Evolutionary conservation across 2,797 vertebrate species (phyloP).

Genomic region (Hippocampus kuda): DNA sequence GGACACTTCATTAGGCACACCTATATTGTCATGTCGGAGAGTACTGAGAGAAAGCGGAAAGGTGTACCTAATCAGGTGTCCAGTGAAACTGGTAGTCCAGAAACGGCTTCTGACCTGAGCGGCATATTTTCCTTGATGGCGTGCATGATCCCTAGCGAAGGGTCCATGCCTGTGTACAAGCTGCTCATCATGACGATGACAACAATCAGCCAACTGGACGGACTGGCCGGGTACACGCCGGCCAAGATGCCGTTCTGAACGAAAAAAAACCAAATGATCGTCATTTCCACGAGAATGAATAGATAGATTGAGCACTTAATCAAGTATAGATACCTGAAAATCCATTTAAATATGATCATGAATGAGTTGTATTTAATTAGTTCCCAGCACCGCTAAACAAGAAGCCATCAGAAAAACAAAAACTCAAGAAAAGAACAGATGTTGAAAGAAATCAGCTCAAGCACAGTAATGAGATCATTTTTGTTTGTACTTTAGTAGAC

Average conservation of each 20-base stretch:
- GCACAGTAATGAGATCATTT: no score
- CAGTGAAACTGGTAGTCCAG: background rate
- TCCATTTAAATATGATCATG: no score
- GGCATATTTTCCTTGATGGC: constrained; percentile 73
- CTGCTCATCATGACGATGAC: constrained; percentile 79
- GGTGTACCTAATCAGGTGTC: background rate
- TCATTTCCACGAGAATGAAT: background rate
- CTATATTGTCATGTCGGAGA: background rate
- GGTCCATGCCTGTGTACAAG: constrained; percentile 74
- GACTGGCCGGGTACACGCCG: constrained; percentile 90
- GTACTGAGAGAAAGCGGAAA: no score
- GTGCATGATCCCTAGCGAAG: constrained; percentile 78
- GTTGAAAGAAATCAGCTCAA: no score
- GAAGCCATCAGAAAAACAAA: no score
- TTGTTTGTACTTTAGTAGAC: no score
- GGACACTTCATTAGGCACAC: background rate
- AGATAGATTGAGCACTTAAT: no score
- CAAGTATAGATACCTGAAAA: no score
- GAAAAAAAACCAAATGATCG: background rate
- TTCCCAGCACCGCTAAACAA: no score
- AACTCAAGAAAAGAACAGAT: no score
- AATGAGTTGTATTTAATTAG: no score
- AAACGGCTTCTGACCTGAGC: constrained; percentile 59
- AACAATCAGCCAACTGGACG: constrained; percentile 85
- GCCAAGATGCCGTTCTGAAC: constrained; percentile 80